Base-by-base conservation (phyloP, 2,888 invertebrate genomes). In the Lamproptera curius region DNA sequence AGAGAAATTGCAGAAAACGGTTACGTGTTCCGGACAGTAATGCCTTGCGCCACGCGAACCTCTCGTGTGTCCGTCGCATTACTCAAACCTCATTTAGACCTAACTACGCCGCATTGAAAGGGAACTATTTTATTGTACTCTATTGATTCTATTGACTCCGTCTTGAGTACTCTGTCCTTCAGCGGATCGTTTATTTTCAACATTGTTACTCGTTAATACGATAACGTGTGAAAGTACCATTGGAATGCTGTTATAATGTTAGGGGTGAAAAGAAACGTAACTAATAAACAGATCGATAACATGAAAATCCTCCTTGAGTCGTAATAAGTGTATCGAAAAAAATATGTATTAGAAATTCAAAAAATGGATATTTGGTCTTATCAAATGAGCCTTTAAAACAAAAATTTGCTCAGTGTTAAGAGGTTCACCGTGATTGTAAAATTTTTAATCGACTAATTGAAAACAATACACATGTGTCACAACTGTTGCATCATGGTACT, bases 41-140 rank as follows among this genome's bases (percentile, higher is more conserved):
- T 62, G 59, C 54, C 39, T 59, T 49, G 61, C 63, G 58, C 82
- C 82, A 83, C 84, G 84, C 82, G 62, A 82, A 58, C 63, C 70
- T 65, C 77, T 80, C 85, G 85, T 86, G 84, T 76, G 68, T 59
- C 53, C 63, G 57, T 59, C 61, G 71, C 85, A 86, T 87, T 82
- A 87, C 81, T 87, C 86, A 85, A 77, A 73, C 76, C 84, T 87
- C 87, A 85, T 87, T 87, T 86, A 81, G 76, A 77, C 65, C 73
- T 80, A 82, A 82, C 84, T 76, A 76, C 72, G 70, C 65, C 66
- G 81, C 81, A 82, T 83, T 83, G 80, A 80, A 78, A 74, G 79
- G n/a, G 72, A 76, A 70, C 73, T 69, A 81, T 83, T 83, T 85
- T 85, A 85, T 83, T 81, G 81, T 83, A 73, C 71, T 76, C 75